Percentiles rank a stretch among this genome's conserved stretches.
phyloP scores from a whole-genome alignment of 2,113 vertebrate genomes.

The Taurulus bubalis region DNA sequence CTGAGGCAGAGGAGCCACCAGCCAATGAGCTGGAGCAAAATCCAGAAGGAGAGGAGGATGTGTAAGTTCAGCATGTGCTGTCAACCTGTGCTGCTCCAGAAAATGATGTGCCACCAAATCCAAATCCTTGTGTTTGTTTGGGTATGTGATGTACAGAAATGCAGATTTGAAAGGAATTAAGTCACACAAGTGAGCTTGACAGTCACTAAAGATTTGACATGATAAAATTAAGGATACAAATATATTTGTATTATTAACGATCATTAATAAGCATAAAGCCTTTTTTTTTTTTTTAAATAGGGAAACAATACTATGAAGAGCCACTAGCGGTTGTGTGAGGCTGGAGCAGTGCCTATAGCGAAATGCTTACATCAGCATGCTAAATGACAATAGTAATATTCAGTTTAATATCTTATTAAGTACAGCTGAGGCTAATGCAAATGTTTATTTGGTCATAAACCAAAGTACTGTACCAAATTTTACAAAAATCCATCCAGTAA shows the following conservation, averaged over 20 bases:
- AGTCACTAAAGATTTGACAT: neutral
- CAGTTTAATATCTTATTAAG: neutral
- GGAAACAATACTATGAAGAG: neutral
- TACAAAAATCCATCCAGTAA: neutral
- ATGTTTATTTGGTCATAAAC: too few species aligned
- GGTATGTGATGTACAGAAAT: neutral
- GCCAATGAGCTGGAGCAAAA: constrained; percentile 12
- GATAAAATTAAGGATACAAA: neutral
- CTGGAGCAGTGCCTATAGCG: neutral
- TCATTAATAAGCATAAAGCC: neutral
- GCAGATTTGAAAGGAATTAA: neutral
- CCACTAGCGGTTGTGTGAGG: neutral
- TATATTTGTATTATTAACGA: neutral
- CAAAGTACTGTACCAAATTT: neutral
- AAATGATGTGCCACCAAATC: neutral
- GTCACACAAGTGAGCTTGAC: neutral
- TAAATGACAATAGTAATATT: neutral
- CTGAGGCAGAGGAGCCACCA: constrained; percentile 35
- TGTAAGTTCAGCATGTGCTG: constrained; percentile 66
- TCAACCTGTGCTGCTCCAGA: constrained; percentile 27
- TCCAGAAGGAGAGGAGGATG: constrained; percentile 32
- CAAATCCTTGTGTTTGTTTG: constrained; percentile 1
- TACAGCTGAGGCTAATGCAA: neutral
- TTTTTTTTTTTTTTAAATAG: neutral
- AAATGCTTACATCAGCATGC: neutral